These are phyloP conservation scores for Cactoblastis cactorum DNA, from an alignment of 2,888 invertebrate species.

Conservation along the genomic window DNA sequence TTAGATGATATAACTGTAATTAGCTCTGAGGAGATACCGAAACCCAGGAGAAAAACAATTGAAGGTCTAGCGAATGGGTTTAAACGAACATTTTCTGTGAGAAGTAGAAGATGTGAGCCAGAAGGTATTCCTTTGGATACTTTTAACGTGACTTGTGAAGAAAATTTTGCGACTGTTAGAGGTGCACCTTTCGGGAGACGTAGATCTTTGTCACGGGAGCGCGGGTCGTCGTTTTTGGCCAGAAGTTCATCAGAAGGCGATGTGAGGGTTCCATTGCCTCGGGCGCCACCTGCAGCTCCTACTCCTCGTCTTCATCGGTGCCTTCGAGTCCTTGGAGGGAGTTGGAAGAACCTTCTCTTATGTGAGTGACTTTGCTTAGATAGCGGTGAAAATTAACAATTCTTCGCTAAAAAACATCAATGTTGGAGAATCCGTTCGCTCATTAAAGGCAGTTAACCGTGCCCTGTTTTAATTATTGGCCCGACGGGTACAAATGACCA, in stretches of 20 bases:
- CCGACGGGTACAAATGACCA: conserved; percentile 70
- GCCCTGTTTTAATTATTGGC: conserved; percentile 63
- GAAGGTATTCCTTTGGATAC: conserved; percentile 68
- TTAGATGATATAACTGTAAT: conserved; percentile 70
- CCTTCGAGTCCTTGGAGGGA: conserved; percentile 86
- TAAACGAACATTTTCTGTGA: conserved; percentile 66
- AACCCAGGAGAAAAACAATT: conserved; percentile 60
- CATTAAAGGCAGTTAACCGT: conserved; percentile 62
- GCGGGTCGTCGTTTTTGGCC: conserved; percentile 74
- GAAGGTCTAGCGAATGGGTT: conserved; percentile 69
- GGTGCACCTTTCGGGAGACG: conserved; percentile 69
- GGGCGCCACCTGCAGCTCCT: conserved; percentile 61
- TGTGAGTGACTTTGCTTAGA: conserved; percentile 80
- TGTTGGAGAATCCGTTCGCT: conserved; percentile 52
- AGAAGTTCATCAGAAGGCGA: conserved; percentile 87
- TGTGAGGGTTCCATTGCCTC: conserved; percentile 65
- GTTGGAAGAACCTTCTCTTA: conserved; percentile 89
- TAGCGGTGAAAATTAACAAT: conserved; percentile 12
- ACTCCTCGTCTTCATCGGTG: conserved; percentile 82
- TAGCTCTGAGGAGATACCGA: conserved; percentile 68
- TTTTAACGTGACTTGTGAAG: conserved; percentile 54
- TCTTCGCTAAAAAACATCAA: conserved; percentile 37
- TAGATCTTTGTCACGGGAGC: conserved; percentile 69
- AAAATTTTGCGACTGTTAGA: conserved; percentile 66
- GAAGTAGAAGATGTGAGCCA: conserved; percentile 55